Base-by-base conservation (phyloP, 2,797 vertebrate genomes). In the Leptodactylus fallax region DNA sequence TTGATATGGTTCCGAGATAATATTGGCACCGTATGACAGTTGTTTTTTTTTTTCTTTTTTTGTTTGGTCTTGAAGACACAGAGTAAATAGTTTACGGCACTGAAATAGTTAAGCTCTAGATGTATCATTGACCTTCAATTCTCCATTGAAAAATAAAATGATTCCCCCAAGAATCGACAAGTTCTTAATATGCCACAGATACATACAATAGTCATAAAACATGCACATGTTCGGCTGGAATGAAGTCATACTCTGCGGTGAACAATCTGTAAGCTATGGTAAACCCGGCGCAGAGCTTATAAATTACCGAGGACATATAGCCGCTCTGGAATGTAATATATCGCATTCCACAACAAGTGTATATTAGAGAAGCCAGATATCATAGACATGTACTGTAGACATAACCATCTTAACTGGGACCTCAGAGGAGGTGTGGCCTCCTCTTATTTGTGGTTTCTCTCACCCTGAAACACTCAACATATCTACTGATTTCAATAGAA, bases 121-220 rank as follows among this genome's bases (percentile, higher is more conserved):
- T 49, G 25, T 56, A 79, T 83, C 72, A 23, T 16, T 85, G 79
- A 88, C 67, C 83, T 85, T 21, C 27, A 76, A 81, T 72, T 53
- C 72, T 67, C 72, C 65, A 79, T 82, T 72, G 53, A 58, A 79
- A 86, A 83, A 78, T 51, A 53, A 56, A 83, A 83, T 91, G 10
- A 45, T 49, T 86, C 86, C 90, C 91, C 65, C 61, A 63, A 89
- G 91, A 91, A 87, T 85, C 87, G 89, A 91, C 90, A 91, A 90
- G 87, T 88, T 90, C 90, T 81, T 91, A 90, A 91, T 90, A 87
- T 85, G 85, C 77, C 81, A 86, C 23, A 87, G 61, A 87, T 91
- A 90, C 88, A 90, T 85, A 91, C 88, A 91, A 82, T 72, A 81
- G 79, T 90, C 90, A 85, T 91, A 83, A 89, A 89, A 56, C 79